phyloP scores from a whole-genome alignment of 2,113 vertebrate species.

The Vicugna pacos region DNA sequence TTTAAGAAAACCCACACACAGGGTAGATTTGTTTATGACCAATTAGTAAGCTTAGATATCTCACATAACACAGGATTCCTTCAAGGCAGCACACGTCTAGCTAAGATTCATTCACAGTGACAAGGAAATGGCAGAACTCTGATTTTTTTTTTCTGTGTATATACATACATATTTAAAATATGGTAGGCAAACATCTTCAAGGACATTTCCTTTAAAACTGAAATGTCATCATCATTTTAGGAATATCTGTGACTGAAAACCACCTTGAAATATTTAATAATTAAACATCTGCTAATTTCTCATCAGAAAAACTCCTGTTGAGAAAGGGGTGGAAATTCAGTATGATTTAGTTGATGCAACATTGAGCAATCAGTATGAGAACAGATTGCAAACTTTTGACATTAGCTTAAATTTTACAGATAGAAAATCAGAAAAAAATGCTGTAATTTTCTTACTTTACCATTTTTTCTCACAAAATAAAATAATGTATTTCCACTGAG shows the following conservation, averaged over 20 bases:
- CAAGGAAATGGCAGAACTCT: neutral
- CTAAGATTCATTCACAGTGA: slow-evolving; percentile 15
- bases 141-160: neutral
- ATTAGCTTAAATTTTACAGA: neutral
- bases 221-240: neutral
- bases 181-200: neutral
- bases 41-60: slow-evolving; percentile 74
- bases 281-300: slow-evolving; percentile 39
- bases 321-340: neutral
- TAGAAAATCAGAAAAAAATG: neutral
- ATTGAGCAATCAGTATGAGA: neutral
- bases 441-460: neutral
- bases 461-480: neutral
- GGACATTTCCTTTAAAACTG: neutral
- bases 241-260: neutral
- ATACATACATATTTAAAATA: neutral
- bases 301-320: neutral
- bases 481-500: neutral
- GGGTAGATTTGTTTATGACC: slow-evolving; percentile 69
- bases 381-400: neutral
- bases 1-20: slow-evolving; percentile 57
- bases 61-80: slow-evolving; percentile 45
- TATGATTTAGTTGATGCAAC: neutral
- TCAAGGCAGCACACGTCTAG: neutral
- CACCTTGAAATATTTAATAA: neutral